Base-by-base conservation (phyloP, 1,140 invertebrate species). In the Drosophila willistoni region DNA sequence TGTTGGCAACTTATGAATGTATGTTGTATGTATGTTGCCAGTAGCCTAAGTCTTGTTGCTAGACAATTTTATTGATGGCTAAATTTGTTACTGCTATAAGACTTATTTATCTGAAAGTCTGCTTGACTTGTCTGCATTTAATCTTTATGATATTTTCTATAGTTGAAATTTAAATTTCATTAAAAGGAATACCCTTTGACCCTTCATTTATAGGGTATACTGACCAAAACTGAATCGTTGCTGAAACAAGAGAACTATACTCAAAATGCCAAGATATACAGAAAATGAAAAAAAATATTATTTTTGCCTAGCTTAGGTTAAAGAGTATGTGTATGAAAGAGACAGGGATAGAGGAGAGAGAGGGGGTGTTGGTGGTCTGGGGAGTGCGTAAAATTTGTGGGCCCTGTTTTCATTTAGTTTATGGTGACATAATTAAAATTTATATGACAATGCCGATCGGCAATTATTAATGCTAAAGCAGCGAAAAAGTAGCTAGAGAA, bases 341-440 rank as follows among this genome's bases (percentile, higher is more conserved):
- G 6, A 7, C 2, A 14, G 2, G 3, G 44, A 2, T 17, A 9
- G 44, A 7, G 14, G n/a, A n/a, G n/a, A n/a, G 7, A 7, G 55
- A n/a, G 55, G 13, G 13, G 29, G 25, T 14, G n/a, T 29, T 7
- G 6, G 29, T 29, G 29, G 29, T 6, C 29, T 29, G 29, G 29
- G 6, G 29, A 29, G 29, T 36, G 55, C 29, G 29, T 57, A 29
- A n/a, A 34, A 22, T 34, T 17, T 25, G 57, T 42, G 55, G 56
- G 33, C 56, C 33, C 33, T 39, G 33, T 54, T 42, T 55, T 78
- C 41, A 66, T 69, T 77, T 79, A 62, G 73, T 73, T 77, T 79
- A 73, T 77, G 77, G 77, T 73, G 77, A 79, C 77, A 79, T 79
- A 79, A 79, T 79, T 79, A 77, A 77, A 79, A 79, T 79, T 79